Percentiles rank a stretch among this genome's conserved stretches.
Conservation (phyloP, 2,113 vertebrate genomes). For the Caracal caracal region DNA sequence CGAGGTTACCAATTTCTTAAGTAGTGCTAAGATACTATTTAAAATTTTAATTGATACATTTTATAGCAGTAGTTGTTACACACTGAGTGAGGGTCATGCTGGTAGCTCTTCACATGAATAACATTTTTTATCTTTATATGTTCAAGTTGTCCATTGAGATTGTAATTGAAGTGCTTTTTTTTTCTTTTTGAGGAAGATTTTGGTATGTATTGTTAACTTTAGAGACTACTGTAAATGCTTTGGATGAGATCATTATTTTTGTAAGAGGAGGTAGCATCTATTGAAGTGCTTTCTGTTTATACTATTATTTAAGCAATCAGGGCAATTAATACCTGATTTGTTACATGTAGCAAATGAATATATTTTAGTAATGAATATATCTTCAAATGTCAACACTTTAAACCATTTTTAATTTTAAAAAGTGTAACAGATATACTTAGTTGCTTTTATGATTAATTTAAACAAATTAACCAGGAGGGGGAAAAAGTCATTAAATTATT, state of each 20-base stretch:
- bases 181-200: constrained; percentile 40
- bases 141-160: constrained; percentile 10
- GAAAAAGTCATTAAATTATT: background rate
- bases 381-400: constrained; percentile 41
- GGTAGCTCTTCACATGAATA: background rate
- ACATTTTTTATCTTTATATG: constrained; percentile 31
- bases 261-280: background rate
- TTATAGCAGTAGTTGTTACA: constrained; percentile 6
- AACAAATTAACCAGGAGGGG: background rate
- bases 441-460: constrained; percentile 44
- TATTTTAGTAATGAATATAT: background rate
- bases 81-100: background rate
- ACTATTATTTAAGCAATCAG: background rate
- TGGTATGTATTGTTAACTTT: constrained; percentile 22
- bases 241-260: constrained; percentile 24
- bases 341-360: constrained; percentile 1
- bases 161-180: background rate
- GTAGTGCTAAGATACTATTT: constrained; percentile 22
- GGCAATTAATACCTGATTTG: background rate
- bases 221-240: constrained; percentile 48
- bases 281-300: constrained; percentile 27
- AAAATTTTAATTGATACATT: background rate
- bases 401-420: constrained; percentile 32
- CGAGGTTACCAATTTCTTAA: background rate
- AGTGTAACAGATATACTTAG: constrained; percentile 3